Base-by-base conservation (phyloP, 2,888 invertebrate genomes). In the Andrena bucephala region DNA sequence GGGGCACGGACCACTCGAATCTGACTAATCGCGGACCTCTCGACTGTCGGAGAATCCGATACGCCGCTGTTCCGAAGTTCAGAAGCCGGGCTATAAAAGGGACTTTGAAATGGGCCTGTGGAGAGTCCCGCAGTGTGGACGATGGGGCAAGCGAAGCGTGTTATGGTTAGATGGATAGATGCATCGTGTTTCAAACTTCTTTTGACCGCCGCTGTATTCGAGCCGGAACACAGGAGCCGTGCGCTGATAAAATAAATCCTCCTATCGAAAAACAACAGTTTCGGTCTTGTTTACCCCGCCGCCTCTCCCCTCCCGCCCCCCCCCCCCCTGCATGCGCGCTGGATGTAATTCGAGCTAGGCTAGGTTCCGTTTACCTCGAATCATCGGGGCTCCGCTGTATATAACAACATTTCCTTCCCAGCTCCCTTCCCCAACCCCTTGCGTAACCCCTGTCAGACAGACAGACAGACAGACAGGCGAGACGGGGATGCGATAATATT, bases 1-100 rank as follows among this genome's bases (percentile, higher is more conserved):
- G 72, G 72, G 52, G 65, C 31, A 16, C 20, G 54, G 27, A 63
- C 71, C 50, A 77, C 68, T 77, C 36, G 59, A 24, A 73, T 73
- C 81, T 36, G 79, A 73, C 67, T 62, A 79, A 79, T 79, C 80
- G 50, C 72, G 71, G 67, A 60, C 72, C 79, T 72, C 72, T 79
- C 72, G 8, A 78, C 80, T 72, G 72, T 31, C 16, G 27, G 7
- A 13, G 20, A 42, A 42, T 42, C 42, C 42, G 42, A 42, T 42
- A 42, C 42, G 16, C 16, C 42, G 42, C 4, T 1, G 16, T 42
- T 4, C 42, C 42, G 42, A 42, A 42, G 16, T 42, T 42, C 16
- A 1, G 42, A 42, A 42, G 16, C 42, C 42, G 4, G 13, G 42
- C 42, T 42, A 42, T 42, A 42, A 42, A 42, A 42, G 42, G 16